Evolutionary conservation across 1,140 invertebrate species (phyloP), one percentile per base, ranked within the genome.

Genomic region (Aradophagus sp.): DNA sequence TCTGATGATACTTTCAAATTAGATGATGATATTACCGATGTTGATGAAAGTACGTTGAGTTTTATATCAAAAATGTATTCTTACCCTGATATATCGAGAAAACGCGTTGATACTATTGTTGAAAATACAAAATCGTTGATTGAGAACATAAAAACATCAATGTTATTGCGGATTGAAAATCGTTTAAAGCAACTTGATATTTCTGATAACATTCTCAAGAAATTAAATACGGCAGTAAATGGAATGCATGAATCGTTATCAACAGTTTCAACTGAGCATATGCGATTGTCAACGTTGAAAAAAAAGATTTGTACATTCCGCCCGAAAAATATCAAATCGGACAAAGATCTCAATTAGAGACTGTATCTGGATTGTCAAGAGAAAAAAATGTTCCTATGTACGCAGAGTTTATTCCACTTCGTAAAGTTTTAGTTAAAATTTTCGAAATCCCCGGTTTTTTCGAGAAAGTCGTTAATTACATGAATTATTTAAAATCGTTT

Each of bases 381-480:
- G 20, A 23, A 23, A 23, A 23, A 29, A 29, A 29, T 10, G 10
- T 29, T 29, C 27, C 27, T 29, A 10, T n/a, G 10, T 29, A 29
- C 12, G 23, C 26, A 26, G 23, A 58, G 8, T 47, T 58, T n/a
- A 65, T 65, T 34, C 53, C 65, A 5, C 11, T 72, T 31, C 45
- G 63, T 12, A 47, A 61, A 13, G 48, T 65, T 38, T 52, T 75
- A 26, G 27, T 69, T 42, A 39, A 34, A n/a, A 55, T 73, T 50
- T 65, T 75, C 31, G 63, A 75, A 39, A 13, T 73, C 5, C 58
- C 63, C 2, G 52, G 39, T 5, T 39, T 73, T 35, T 48, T 62
- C 7, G 41, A 62, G 1, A 23, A 38, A 36, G 62, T 52, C 3
- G n/a, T 58, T 3, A n/a, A 35, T 1, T 55, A 68, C 19, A 44